These are phyloP conservation scores for Coracias cyanogaster DNA, from an alignment of 2,797 vertebrate genomes.

Conservation along the genomic window DNA sequence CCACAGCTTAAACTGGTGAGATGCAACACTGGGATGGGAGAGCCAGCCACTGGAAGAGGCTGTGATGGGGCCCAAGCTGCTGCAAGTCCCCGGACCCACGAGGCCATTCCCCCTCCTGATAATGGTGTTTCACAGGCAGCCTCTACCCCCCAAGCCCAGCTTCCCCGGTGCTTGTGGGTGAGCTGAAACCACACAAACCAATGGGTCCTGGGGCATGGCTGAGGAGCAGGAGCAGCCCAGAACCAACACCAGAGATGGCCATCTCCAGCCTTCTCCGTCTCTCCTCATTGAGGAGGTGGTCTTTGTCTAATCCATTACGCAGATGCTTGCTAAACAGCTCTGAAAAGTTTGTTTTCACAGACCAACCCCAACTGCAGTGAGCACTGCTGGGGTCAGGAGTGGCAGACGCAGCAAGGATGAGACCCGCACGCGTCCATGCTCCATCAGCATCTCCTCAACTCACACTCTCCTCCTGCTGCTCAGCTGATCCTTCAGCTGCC, in stretches of 20 bases:
- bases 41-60: background rate
- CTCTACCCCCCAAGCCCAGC: background rate
- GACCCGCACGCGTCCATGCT: rapidly evolving
- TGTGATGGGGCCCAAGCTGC: background rate
- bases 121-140: rapidly evolving
- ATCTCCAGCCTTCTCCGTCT: background rate
- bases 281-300: background rate
- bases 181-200: rapidly evolving
- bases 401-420: background rate
- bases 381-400: background rate
- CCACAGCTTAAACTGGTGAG: background rate
- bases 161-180: background rate
- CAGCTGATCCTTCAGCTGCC: background rate
- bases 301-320: background rate
- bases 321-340: background rate
- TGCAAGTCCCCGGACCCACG: background rate
- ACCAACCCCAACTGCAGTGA: background rate
- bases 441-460: background rate
- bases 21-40: rapidly evolving
- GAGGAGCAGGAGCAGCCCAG: background rate
- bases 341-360: slow-evolving; percentile 15
- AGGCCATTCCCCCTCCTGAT: too few relatives aligned
- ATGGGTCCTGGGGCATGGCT: rapidly evolving
- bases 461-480: background rate
- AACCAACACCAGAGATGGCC: rapidly evolving